Evolutionary conservation across 2,888 invertebrate species (phyloP).

Genomic region (Amphiduros pacificus): DNA sequence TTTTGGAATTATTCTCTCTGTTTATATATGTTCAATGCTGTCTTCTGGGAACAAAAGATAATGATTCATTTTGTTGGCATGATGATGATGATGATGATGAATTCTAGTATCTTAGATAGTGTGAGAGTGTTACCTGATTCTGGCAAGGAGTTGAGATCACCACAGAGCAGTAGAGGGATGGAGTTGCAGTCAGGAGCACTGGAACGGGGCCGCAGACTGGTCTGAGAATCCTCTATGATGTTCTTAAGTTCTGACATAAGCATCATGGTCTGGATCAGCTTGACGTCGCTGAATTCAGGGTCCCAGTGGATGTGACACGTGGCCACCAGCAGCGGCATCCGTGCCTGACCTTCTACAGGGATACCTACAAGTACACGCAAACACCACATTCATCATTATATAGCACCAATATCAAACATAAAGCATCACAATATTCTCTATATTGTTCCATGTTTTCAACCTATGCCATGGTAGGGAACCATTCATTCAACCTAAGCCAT

Average conservation of each 20-base stretch:
- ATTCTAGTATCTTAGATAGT: neutral
- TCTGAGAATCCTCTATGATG: constrained; percentile 59
- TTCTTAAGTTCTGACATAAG: constrained; percentile 88
- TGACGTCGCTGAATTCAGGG: constrained; percentile 98
- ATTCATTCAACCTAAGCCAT: no score
- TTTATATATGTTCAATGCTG: no score
- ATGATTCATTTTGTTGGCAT: neutral
- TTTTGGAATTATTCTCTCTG: no score
- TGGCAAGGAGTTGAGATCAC: constrained; percentile 97
- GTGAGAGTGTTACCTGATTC: constrained; percentile 74
- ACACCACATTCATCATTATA: no score
- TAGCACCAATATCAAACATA: no score
- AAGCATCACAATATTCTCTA: no score
- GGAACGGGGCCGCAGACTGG: constrained; percentile 29
- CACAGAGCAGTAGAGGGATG: constrained; percentile 91
- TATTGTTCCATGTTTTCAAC: no score
- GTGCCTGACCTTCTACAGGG: constrained; percentile 69
- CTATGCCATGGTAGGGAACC: no score
- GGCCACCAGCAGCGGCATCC: constrained; percentile 78
- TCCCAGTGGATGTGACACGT: constrained; percentile 99
- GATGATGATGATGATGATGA: neutral
- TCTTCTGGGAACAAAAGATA: neutral
- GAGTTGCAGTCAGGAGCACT: constrained; percentile 61
- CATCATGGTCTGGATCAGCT: constrained; percentile 99
- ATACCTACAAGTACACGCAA: constrained; percentile 60